phyloP scores from a whole-genome alignment of 2,797 vertebrate species.

The Poliocrania exsul region DNA sequence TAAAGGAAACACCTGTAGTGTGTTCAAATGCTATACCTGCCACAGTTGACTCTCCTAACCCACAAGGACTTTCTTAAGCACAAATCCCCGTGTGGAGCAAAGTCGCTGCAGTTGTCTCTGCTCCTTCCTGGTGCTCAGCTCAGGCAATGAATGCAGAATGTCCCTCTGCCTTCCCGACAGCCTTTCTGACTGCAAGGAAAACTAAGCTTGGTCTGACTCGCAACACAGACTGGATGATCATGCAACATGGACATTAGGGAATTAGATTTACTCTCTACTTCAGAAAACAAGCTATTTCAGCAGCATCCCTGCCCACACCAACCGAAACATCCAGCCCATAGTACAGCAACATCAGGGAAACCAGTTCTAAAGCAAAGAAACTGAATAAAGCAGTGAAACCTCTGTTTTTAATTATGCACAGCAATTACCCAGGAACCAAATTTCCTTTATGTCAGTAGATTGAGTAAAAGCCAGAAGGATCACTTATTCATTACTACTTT shows the following conservation, averaged over 20 bases:
- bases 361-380: not conserved
- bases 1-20: not conserved
- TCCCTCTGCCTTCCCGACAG: not conserved
- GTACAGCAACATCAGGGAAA: not conserved
- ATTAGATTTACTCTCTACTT: not conserved
- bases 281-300: not conserved
- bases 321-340: not conserved
- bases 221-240: not conserved
- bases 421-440: conserved; percentile 25
- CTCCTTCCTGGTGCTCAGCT: not conserved
- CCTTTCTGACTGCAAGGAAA: not conserved
- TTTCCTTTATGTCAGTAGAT: not conserved
- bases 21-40: not conserved
- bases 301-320: not conserved
- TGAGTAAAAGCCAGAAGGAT: conserved; percentile 36
- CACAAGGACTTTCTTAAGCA: not conserved
- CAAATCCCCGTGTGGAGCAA: not conserved
- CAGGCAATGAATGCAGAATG: rapidly evolving
- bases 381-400: not conserved
- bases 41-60: not conserved
- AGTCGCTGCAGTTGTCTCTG: not conserved
- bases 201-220: rapidly evolving
- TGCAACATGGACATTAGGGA: not conserved
- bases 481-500: conserved; percentile 14
- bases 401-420: not conserved